Percentiles rank a stretch among this genome's conserved stretches.
phyloP scores from a whole-genome alignment of 2,888 invertebrate species.

The Flexamia atlantica region DNA sequence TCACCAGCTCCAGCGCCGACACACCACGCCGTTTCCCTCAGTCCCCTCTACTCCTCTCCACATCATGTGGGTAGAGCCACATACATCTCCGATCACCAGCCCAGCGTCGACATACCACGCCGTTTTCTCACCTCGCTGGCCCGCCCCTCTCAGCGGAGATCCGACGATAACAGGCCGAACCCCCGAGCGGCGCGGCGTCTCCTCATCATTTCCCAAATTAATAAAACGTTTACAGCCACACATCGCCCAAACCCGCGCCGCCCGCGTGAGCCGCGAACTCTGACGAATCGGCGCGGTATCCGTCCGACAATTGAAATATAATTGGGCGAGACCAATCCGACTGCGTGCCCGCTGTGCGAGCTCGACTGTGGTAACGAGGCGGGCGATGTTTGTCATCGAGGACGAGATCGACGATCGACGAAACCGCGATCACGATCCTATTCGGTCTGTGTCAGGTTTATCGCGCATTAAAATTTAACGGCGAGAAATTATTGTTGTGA shows the following conservation, averaged over 20 bases:
- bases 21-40: too few species aligned
- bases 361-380: neutral
- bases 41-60: too few species aligned
- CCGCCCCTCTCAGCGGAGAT: neutral
- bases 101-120: neutral
- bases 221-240: slow-evolving; percentile 39
- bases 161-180: neutral
- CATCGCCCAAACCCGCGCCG: slow-evolving; percentile 1
- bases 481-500: slow-evolving; percentile 25
- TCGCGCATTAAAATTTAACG: slow-evolving; percentile 38
- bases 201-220: slow-evolving; percentile 29
- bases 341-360: neutral
- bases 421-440: slow-evolving; percentile 26
- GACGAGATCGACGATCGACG: neutral
- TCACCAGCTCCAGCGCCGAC: too few species aligned
- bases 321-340: slow-evolving; percentile 43
- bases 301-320: slow-evolving; percentile 44
- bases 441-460: slow-evolving; percentile 1
- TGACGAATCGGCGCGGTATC: slow-evolving; percentile 50
- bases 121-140: neutral
- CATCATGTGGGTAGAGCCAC: too few species aligned
- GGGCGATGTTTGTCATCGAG: neutral
- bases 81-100: too few species aligned
- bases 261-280: slow-evolving; percentile 12
- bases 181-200: neutral